Evolutionary conservation across 1,140 invertebrate genomes (phyloP), one percentile per base, ranked within the genome.

Genomic region (Pseudobourletiella spinata): DNA sequence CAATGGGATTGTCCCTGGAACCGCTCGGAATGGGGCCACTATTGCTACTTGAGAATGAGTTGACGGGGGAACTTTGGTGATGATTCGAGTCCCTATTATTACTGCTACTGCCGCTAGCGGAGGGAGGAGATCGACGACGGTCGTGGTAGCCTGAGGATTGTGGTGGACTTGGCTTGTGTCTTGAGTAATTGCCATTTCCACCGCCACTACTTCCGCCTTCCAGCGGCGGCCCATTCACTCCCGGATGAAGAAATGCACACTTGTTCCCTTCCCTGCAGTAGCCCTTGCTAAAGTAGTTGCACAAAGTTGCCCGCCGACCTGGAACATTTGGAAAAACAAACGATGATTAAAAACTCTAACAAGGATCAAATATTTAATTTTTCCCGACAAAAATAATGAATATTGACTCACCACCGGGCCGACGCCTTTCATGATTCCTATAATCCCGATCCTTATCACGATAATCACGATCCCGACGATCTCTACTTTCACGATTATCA

Each of bases 241-340:
- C 54, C 4, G 30, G 18, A 46, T 68, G 66, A 2, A 57, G 18
- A 61, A 64, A 68, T 3, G 59, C 63, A 30, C 66, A 68, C 25
- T 54, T 52, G 28, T 14, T 25, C 18, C 63, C 63, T 20, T 59
- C 57, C 11, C 35, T 2, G 32, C 66, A 68, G 29, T 25, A 42
- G 15, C 66, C 66, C 18, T 48, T 61, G 8, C 22, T 43, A 43
- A 59, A 68, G 55, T 51, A 68, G 20, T 50, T 42, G 26, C 66
- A 68, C 24, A 50, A 42, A 46, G 57, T 44, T 8, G 42, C 50
- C 8, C 57, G 29, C n/a, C 55, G 43, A 11, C 56, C 57, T 63
- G 25, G 44, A 52, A 48, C 24, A 59, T 14, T 28, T 16, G 15
- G 25, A 4, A 44, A 57, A 50, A 46, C 18, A n/a, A 54, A 8